phyloP scores from a whole-genome alignment of 2,797 vertebrate species.

The Anas bahamensis region DNA sequence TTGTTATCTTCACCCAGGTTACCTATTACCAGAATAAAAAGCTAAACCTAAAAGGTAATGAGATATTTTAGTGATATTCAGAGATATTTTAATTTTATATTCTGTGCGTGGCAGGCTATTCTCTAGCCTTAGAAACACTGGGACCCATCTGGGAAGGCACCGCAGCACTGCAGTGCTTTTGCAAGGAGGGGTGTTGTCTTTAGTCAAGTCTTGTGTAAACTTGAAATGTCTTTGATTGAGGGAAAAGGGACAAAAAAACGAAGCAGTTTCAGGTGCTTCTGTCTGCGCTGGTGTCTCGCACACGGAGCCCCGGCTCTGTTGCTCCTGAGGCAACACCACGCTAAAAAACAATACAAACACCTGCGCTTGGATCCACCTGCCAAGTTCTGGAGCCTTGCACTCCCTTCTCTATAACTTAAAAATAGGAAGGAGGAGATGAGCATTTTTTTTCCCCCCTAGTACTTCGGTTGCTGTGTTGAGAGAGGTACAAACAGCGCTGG shows the following conservation, averaged over 20 bases:
- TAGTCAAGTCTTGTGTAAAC: slow-evolving; percentile 10
- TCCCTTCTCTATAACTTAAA: background rate
- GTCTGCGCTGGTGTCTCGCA: background rate
- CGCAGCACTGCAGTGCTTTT: background rate
- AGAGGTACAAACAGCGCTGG: background rate
- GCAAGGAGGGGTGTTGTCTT: background rate
- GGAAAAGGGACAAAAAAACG: background rate
- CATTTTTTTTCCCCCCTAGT: background rate
- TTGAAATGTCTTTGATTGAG: slow-evolving; percentile 34
- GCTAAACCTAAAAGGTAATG: background rate
- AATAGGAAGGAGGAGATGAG: background rate
- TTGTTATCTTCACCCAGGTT: background rate
- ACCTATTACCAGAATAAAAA: background rate
- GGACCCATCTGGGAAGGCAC: background rate
- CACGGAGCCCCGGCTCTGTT: background rate
- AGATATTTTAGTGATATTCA: background rate
- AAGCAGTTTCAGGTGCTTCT: slow-evolving; percentile 12
- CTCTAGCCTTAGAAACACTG: background rate
- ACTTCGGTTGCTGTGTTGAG: background rate
- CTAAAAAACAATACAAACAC: background rate
- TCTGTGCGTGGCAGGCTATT: background rate
- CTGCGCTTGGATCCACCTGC: background rate
- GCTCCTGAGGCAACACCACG: background rate
- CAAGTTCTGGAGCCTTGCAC: background rate
- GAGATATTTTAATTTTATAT: too few relatives aligned